Evolutionary conservation across 2,113 vertebrate species (phyloP).

Genomic region (Python bivittatus): DNA sequence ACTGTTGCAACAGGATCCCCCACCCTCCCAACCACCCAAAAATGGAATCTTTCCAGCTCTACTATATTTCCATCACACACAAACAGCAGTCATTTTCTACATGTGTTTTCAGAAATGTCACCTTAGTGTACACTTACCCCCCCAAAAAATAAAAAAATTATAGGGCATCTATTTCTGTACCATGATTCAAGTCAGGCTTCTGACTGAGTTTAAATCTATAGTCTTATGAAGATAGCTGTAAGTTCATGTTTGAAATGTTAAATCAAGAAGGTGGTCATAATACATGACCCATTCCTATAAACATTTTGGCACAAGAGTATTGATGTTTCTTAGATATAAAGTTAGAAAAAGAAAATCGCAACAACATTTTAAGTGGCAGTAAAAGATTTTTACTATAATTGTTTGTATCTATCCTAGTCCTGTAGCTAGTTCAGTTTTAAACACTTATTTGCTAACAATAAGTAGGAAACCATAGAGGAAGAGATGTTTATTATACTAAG

Average conservation of each 20-base stretch:
- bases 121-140: background rate
- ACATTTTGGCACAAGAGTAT: no score
- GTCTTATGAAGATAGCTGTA: no score
- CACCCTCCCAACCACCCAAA: background rate
- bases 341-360: fast-evolving
- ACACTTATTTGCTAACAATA: background rate
- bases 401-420: background rate
- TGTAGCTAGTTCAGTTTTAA: background rate
- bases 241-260: no score
- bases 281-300: no score
- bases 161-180: no score
- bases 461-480: background rate
- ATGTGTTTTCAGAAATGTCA: background rate
- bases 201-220: no score
- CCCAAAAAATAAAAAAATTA: no score
- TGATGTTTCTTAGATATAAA: no score
- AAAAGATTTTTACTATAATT: background rate
- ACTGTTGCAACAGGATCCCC: background rate
- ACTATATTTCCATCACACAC: background rate
- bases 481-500: background rate
- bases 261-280: no score
- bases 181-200: no score
- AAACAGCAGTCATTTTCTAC: background rate
- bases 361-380: background rate
- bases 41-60: background rate